Evolutionary conservation across 2,797 vertebrate species (phyloP), one percentile per base, ranked within the genome.

Genomic region (Hippopotamyrus pictus): DNA sequence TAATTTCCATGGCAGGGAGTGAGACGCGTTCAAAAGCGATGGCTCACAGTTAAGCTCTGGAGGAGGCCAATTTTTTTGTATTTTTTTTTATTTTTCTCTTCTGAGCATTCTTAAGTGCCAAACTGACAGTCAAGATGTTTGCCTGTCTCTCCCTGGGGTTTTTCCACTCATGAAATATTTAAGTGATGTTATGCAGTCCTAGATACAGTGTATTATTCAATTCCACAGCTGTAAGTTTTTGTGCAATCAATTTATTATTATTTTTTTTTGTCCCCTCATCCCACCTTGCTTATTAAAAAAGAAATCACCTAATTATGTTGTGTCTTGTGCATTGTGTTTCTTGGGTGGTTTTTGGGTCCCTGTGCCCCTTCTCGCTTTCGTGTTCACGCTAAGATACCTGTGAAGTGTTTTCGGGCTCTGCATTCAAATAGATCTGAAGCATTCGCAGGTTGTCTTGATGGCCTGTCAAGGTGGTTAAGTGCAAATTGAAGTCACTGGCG

Each of bases 401-500:
- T 33, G 50, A 82, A 82, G 41, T 46, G 41, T 46, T 46, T 82
- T 37, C 69, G 22, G 37, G 41, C 57, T 85, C n/a, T 69, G 82
- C 53, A 62, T 85, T 65, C 44, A 65, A 65, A 86, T 22, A 19
- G 44, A 50, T 48, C 37, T 62, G 53, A 85, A 85, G 54, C 84
- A 12, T 85, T 82, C 37, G 37, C 53, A 51, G n/a, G 29, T 85
- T 85, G 19, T 85, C 88, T 84, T 54, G 79, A 89, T 89, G 82
- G 53, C 46, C 83, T 85, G 79, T 86, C 57, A 48, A 65, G 79
- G 41, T 54, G 88, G 82, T 89, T 86, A 89, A 89, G 88, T 65
- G 82, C 79, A 48, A 57, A 85, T 83, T 41, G 82, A 93, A 91
- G 89, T 90, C 87, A 87, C 92, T 53, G 33, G 65, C 88, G 90